These are phyloP conservation scores for Chionodraco myersi DNA, from an alignment of 2,113 vertebrate species.

Conservation along the genomic window DNA sequence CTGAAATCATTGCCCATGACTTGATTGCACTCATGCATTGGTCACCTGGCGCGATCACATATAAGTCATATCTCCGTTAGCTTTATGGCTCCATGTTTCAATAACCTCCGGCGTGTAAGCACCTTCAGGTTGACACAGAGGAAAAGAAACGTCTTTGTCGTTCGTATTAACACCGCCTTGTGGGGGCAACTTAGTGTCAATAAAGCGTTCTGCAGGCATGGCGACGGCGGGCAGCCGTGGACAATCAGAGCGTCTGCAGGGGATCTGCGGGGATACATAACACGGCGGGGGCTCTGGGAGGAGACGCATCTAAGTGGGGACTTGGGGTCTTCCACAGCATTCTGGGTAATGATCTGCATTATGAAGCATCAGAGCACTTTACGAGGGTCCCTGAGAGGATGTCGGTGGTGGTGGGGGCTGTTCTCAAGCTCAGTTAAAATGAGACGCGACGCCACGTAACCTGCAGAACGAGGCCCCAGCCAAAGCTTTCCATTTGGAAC, in stretches of 20 bases:
- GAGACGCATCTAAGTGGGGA: constrained; percentile 70
- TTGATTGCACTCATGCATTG: constrained; percentile 73
- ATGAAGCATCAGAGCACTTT: constrained; percentile 83
- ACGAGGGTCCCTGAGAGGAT: constrained; percentile 75
- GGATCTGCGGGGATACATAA: constrained; percentile 76
- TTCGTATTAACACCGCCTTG: constrained; percentile 74
- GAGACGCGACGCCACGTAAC: constrained; percentile 70
- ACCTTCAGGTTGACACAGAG: constrained; percentile 72
- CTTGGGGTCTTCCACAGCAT: constrained; percentile 76
- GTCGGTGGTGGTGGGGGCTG: constrained; percentile 33
- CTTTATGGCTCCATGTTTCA: constrained; percentile 75
- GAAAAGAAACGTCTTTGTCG: constrained; percentile 68
- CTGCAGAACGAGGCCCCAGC: constrained; percentile 60
- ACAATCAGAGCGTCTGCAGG: constrained; percentile 76
- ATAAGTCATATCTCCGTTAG: constrained; percentile 66
- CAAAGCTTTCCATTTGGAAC: constrained; percentile 64
- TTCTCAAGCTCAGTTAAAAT: constrained; percentile 68
- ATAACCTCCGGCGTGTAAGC: constrained; percentile 72
- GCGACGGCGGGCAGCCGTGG: constrained; percentile 71
- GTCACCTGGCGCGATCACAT: constrained; percentile 70
- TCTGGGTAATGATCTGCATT: constrained; percentile 83
- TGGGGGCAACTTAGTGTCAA: constrained; percentile 79
- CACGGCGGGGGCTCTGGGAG: constrained; percentile 65
- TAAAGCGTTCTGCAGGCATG: constrained; percentile 70
- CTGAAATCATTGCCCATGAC: constrained; percentile 66